These are phyloP conservation scores for Corella eumyota DNA, from an alignment of 23 tunicate species.

Conservation along the genomic window DNA sequence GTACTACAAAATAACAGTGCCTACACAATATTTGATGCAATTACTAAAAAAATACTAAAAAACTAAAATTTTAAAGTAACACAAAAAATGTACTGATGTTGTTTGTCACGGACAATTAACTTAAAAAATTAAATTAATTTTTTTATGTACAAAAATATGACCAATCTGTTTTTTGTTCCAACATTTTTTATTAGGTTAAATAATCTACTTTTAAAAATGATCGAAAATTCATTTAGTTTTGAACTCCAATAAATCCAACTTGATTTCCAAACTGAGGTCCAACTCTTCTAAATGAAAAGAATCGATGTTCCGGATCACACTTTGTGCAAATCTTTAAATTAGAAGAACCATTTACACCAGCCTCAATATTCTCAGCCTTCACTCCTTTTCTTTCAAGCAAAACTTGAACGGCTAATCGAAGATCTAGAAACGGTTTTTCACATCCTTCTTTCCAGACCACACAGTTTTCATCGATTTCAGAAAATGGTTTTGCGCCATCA, in stretches of 20 bases:
- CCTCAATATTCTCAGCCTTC: slow-evolving; percentile 38
- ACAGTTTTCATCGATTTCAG: slow-evolving; percentile 24
- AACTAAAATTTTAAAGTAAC: not conserved
- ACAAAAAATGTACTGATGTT: not conserved
- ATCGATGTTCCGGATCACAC: slow-evolving; percentile 56
- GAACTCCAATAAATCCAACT: slow-evolving; percentile 53
- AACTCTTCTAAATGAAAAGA: slow-evolving; percentile 61
- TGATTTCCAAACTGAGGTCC: slow-evolving; percentile 87
- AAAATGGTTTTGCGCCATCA: slow-evolving; percentile 46
- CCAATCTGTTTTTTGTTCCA: no score
- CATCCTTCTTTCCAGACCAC: slow-evolving; percentile 49
- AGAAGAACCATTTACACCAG: slow-evolving; percentile 14
- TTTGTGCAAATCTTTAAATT: slow-evolving; percentile 46
- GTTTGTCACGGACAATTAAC: no score
- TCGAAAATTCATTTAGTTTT: no score
- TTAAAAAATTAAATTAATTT: no score
- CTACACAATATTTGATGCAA: no score
- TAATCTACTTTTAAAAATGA: no score
- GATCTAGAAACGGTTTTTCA: slow-evolving; percentile 53
- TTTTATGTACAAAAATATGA: no score
- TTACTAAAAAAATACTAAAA: no score
- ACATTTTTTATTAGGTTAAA: no score
- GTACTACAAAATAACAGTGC: no score
- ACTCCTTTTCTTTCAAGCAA: slow-evolving; percentile 46
- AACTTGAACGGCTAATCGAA: slow-evolving; percentile 39